phyloP scores from a whole-genome alignment of 2,888 invertebrate species.

The Girardia tigrina region DNA sequence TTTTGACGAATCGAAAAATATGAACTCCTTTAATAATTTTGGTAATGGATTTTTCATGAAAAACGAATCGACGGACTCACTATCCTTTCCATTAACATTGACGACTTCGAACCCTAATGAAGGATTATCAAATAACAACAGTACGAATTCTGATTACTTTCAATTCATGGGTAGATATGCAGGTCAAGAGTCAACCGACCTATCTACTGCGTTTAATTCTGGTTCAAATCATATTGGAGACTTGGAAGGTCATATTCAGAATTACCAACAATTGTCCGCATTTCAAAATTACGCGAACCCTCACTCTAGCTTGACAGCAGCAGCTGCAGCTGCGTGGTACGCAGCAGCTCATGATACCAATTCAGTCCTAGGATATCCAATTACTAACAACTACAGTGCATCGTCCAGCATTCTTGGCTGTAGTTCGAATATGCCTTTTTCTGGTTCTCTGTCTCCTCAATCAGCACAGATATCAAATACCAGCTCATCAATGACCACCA shows the following conservation, averaged over 20 bases:
- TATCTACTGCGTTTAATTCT: neutral
- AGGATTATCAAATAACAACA: neutral
- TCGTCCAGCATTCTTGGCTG: neutral
- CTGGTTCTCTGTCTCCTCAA: constrained; percentile 12
- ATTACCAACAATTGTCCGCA: constrained; percentile 18
- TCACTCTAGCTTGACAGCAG: constrained; percentile 14
- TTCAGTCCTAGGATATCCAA: constrained; percentile 19
- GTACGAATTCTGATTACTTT: neutral
- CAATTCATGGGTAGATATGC: constrained; percentile 23
- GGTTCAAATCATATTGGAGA: neutral
- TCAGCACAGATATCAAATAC: constrained; percentile 15
- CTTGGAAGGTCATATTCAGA: constrained; percentile 10
- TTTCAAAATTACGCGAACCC: constrained; percentile 7
- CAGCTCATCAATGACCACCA: constrained; percentile 16
- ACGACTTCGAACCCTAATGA: neutral
- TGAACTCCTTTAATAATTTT: neutral
- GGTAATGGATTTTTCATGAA: constrained; percentile 15
- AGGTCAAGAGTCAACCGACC: neutral
- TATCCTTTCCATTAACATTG: neutral
- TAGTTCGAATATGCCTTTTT: constrained; percentile 12
- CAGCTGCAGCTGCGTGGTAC: constrained; percentile 16
- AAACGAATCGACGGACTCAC: neutral
- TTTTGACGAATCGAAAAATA: neutral
- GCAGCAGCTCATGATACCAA: constrained; percentile 23
- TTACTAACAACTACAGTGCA: constrained; percentile 11